phyloP scores from a whole-genome alignment of 2,113 vertebrate species.

The Chunga burmeisteri region DNA sequence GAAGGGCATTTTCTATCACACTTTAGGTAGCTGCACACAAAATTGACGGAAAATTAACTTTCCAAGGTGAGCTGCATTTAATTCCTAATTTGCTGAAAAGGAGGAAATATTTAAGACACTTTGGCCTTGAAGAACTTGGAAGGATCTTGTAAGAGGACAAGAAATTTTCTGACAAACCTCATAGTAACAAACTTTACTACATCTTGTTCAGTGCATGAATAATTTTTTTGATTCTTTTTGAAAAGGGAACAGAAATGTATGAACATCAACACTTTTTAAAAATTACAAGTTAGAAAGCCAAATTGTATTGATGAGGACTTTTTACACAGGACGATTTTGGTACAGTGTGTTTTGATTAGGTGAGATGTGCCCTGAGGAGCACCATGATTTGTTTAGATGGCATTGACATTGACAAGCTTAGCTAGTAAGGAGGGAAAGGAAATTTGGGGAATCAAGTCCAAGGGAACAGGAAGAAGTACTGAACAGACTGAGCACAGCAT shows the following conservation, averaged over 20 bases:
- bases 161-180: background rate
- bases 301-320: background rate
- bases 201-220: background rate
- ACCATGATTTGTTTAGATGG: background rate
- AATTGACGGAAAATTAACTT: slow-evolving; percentile 27
- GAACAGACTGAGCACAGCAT: background rate
- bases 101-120: background rate
- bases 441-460: background rate
- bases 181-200: background rate
- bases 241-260: background rate
- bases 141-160: background rate
- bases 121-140: background rate
- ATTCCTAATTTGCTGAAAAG: slow-evolving; percentile 10
- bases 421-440: background rate
- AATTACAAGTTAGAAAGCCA: background rate
- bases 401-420: background rate
- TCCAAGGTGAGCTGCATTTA: background rate
- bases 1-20: background rate
- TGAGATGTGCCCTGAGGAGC: background rate
- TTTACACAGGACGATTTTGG: background rate
- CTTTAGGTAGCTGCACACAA: background rate
- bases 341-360: background rate
- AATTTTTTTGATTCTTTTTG: background rate
- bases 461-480: background rate
- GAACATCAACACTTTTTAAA: background rate